Evolutionary conservation across 2,888 invertebrate genomes (phyloP).

Genomic region (Macropis europaea): DNA sequence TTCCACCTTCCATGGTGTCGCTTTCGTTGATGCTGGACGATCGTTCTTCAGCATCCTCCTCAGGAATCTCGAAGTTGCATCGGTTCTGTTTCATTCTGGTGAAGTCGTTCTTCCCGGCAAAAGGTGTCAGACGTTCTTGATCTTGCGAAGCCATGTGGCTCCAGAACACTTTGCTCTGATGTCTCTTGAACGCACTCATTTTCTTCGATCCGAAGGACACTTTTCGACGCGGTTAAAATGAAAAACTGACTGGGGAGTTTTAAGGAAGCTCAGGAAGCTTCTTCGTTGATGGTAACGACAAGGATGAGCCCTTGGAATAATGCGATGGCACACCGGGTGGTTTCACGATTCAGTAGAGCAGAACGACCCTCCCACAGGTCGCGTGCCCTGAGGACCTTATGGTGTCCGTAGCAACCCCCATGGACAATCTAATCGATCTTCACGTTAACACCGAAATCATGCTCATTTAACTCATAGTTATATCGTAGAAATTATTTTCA

Average conservation of each 20-base stretch:
- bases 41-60: constrained; percentile 45
- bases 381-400: constrained; percentile 69
- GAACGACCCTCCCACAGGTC: constrained; percentile 63
- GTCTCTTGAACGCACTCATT: constrained; percentile 76
- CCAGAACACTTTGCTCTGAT: constrained; percentile 77
- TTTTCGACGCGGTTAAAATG: background rate
- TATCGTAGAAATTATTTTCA: no score
- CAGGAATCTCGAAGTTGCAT: background rate
- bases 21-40: constrained; percentile 44
- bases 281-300: background rate
- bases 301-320: constrained; percentile 27
- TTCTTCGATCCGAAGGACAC: constrained; percentile 11
- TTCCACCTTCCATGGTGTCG: constrained; percentile 34
- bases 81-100: background rate
- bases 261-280: background rate
- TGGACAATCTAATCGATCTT: constrained; percentile 36
- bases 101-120: constrained; percentile 17
- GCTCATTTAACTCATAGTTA: no score
- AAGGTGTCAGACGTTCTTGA: constrained; percentile 29
- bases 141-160: constrained; percentile 74
- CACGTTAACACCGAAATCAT: constrained; percentile 3
- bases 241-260: background rate
- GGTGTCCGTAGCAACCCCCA: constrained; percentile 65
- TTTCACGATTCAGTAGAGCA: constrained; percentile 70
- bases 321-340: constrained; percentile 40